Evolutionary conservation across 2,113 vertebrate species (phyloP).

Genomic region (Rutilus rutilus): DNA sequence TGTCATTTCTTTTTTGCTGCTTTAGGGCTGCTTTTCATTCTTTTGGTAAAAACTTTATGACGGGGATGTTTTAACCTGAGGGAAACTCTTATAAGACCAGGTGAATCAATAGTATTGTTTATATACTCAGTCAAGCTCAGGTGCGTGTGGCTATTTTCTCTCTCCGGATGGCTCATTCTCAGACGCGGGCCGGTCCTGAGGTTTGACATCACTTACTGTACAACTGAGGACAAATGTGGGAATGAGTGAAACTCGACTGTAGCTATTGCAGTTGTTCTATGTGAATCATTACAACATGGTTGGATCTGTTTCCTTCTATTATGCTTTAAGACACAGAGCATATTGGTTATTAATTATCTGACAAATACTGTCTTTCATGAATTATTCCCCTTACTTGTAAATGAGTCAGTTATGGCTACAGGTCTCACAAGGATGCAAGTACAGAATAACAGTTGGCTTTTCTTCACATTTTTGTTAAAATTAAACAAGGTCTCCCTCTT

Average conservation of each 20-base stretch:
- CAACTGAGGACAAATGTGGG: too few species aligned
- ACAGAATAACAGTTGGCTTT: too few species aligned
- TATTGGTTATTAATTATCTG: too few species aligned
- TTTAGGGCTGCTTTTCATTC: neutral
- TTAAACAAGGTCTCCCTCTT: too few species aligned
- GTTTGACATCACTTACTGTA: too few species aligned
- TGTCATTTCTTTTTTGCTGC: conserved; percentile 18
- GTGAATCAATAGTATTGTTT: conserved; percentile 18
- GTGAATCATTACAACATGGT: too few species aligned
- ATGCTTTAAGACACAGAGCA: too few species aligned
- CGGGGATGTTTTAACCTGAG: neutral
- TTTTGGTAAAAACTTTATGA: neutral
- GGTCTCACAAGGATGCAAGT: neutral
- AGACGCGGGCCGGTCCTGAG: neutral
- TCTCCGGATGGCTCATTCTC: neutral
- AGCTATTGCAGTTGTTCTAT: too few species aligned
- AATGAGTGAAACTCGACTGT: too few species aligned
- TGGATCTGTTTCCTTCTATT: too few species aligned
- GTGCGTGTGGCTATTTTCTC: neutral
- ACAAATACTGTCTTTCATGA: too few species aligned
- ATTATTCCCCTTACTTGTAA: neutral
- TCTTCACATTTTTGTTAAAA: neutral
- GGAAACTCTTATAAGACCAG: neutral
- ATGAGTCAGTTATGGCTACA: neutral
- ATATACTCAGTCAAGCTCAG: neutral